A percentile compares a stretch with the other conserved stretches of the same genome.
Evolutionary conservation across 2,888 invertebrate species (phyloP).

Genomic region (Agrypnus murinus): DNA sequence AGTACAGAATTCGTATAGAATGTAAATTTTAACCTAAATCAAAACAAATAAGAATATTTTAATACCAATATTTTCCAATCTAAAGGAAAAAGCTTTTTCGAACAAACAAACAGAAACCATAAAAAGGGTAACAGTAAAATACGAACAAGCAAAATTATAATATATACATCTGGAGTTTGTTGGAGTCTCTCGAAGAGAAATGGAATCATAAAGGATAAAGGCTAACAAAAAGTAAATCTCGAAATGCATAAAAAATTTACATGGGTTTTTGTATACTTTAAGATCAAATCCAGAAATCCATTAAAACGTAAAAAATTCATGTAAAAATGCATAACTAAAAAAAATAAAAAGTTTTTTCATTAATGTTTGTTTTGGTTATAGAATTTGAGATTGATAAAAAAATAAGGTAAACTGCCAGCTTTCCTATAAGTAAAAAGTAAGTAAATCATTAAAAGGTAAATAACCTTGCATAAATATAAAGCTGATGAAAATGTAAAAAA

Average conservation of each 20-base stretch:
- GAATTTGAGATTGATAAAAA: no score
- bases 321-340: no score
- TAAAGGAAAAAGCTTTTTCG: not conserved
- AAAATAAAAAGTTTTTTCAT: no score
- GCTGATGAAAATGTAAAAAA: not conserved
- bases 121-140: conserved; percentile 11
- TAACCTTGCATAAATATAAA: not conserved
- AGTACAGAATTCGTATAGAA: not conserved
- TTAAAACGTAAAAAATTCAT: not conserved
- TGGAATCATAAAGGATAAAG: not conserved
- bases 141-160: conserved; percentile 6
- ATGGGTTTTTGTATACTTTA: not conserved
- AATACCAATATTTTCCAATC: not conserved
- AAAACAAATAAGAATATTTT: conserved; percentile 1
- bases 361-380: no score
- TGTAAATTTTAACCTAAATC: conserved; percentile 7
- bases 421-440: no score
- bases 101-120: not conserved
- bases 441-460: not conserved
- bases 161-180: not conserved
- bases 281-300: conserved; percentile 1
- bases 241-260: no score
- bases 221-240: no score
- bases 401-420: no score
- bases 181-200: not conserved